Evolutionary conservation across 2,888 invertebrate genomes (phyloP).

Genomic region (Meandrusa payeni): DNA sequence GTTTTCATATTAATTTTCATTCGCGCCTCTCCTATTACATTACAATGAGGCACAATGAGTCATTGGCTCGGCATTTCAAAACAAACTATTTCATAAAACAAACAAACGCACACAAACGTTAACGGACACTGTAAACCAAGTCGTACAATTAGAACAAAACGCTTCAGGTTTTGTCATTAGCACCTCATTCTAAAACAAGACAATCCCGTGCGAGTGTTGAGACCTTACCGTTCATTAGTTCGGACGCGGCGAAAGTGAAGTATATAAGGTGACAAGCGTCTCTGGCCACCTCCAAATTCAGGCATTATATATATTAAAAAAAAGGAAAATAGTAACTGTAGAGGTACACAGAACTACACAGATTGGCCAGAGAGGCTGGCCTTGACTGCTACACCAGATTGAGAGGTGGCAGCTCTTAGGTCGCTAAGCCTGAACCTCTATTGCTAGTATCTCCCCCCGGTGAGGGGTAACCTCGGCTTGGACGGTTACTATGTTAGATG

Average conservation of each 20-base stretch:
- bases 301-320: no score
- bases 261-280: neutral
- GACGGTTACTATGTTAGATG: no score
- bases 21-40: conserved; percentile 1
- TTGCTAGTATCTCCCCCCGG: no score
- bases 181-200: conserved; percentile 7
- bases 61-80: conserved; percentile 11
- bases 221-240: neutral
- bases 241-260: conserved; percentile 11
- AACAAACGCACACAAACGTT: conserved; percentile 8
- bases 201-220: neutral
- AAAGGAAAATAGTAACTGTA: no score
- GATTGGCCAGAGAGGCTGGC: no score
- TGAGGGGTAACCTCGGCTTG: no score
- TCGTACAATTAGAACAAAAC: neutral
- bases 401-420: no score
- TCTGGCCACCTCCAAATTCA: no score
- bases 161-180: conserved; percentile 6
- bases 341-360: no score
- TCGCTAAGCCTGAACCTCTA: no score
- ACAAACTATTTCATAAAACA: conserved; percentile 14
- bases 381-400: no score
- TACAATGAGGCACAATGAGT: conserved; percentile 6
- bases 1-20: conserved; percentile 9
- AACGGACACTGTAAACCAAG: conserved; percentile 7